These are phyloP conservation scores for Neuroscelio doddi DNA, from an alignment of 2,888 invertebrate species.

Conservation along the genomic window DNA sequence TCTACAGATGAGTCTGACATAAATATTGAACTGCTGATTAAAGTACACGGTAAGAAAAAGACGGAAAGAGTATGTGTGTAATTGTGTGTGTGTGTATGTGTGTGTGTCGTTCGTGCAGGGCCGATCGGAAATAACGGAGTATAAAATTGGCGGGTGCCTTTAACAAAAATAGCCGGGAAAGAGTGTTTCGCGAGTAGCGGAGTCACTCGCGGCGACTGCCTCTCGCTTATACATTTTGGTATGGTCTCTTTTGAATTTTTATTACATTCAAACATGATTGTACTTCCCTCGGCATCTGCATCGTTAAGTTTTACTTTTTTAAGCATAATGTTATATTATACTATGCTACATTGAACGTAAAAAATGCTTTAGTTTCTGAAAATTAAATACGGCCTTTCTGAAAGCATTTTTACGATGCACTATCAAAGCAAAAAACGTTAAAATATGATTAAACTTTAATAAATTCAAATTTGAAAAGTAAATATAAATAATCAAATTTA, in stretches of 20 bases:
- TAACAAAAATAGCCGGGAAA: slow-evolving; percentile 34
- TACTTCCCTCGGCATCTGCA: background rate
- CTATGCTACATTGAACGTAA: too few species aligned
- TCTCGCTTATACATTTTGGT: background rate
- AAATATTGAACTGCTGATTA: slow-evolving; percentile 33
- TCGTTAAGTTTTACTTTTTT: background rate
- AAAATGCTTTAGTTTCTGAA: too few species aligned
- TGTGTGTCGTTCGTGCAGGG: slow-evolving; percentile 23
- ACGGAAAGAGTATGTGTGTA: too few species aligned
- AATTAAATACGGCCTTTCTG: too few species aligned
- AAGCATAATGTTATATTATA: too few species aligned
- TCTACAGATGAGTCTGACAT: slow-evolving; percentile 20
- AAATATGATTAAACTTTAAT: too few species aligned
- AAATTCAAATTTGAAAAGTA: too few species aligned
- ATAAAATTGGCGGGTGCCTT: slow-evolving; percentile 29
- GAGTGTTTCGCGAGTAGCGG: background rate
- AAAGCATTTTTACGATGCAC: too few species aligned
- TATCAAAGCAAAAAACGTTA: too few species aligned
- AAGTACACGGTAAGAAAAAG: slow-evolving; percentile 35
- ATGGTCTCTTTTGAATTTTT: background rate
- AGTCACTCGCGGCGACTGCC: too few species aligned
- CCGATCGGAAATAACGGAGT: slow-evolving; percentile 27
- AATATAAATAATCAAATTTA: too few species aligned
- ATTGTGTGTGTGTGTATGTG: too few species aligned
- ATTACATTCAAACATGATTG: background rate